phyloP scores from a whole-genome alignment of 2,888 invertebrate genomes.

The Tachina fera region DNA sequence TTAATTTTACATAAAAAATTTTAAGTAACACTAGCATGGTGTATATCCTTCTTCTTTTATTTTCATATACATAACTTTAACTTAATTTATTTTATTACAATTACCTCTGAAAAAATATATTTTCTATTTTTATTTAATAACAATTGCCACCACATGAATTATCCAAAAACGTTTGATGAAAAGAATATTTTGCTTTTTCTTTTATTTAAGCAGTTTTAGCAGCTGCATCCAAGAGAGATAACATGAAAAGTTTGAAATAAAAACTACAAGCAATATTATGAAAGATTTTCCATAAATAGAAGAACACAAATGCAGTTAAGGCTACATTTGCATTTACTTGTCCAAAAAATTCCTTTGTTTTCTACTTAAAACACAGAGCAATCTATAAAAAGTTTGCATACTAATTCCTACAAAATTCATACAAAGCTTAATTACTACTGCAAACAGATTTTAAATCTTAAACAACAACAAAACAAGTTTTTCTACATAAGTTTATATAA shows the following conservation, averaged over 20 bases:
- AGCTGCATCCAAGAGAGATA: background rate
- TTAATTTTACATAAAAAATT: too few species aligned
- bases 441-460: background rate
- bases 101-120: background rate
- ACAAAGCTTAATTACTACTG: background rate
- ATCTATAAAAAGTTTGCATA: too few species aligned
- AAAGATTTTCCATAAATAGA: background rate
- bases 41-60: too few species aligned
- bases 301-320: background rate
- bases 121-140: slow-evolving; percentile 12
- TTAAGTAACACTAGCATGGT: too few species aligned
- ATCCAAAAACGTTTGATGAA: slow-evolving; percentile 34
- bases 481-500: background rate
- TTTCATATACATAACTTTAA: too few species aligned
- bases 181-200: background rate
- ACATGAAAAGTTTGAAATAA: background rate
- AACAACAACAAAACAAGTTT: background rate
- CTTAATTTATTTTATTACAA: background rate
- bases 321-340: background rate
- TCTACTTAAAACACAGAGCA: too few species aligned
- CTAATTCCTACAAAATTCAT: background rate
- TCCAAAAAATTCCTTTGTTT: background rate
- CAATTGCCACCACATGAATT: slow-evolving; percentile 50
- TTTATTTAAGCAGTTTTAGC: slow-evolving; percentile 7
- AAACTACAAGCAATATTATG: background rate